A percentile compares a stretch with the other conserved stretches of the same genome.
phyloP scores from a whole-genome alignment of 2,888 invertebrate species.

The Plemyria rubiginata region DNA sequence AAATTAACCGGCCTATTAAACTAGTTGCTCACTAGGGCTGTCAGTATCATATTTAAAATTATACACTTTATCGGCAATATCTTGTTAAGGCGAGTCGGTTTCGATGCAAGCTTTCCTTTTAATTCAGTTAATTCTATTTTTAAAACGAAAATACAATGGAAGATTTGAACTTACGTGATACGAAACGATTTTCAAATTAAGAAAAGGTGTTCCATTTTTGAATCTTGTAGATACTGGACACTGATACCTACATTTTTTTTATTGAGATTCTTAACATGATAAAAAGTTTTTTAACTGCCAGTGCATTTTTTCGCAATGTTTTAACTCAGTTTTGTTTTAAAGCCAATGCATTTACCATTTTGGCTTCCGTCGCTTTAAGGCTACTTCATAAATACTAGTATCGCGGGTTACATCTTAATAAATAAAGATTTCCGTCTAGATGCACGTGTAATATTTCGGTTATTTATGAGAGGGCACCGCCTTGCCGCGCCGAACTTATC shows the following conservation, averaged over 20 bases:
- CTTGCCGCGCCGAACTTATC: slow-evolving; percentile 71
- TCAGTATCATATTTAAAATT: slow-evolving; percentile 43
- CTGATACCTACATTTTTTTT: too few species aligned
- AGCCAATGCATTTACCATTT: slow-evolving; percentile 2
- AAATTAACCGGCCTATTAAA: slow-evolving; percentile 29
- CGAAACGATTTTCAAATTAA: background rate
- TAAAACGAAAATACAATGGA: background rate
- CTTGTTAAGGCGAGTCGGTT: slow-evolving; percentile 39
- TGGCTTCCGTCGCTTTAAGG: slow-evolving; percentile 44
- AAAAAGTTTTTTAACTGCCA: background rate
- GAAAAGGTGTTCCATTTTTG: too few species aligned
- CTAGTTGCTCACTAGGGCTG: slow-evolving; percentile 40
- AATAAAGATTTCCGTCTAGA: slow-evolving; percentile 73
- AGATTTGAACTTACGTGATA: background rate
- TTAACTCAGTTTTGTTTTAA: background rate
- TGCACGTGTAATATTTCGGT: slow-evolving; percentile 69
- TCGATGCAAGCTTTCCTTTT: background rate
- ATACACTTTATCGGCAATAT: slow-evolving; percentile 65
- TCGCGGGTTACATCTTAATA: slow-evolving; percentile 74
- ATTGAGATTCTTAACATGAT: background rate
- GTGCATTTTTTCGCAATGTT: background rate
- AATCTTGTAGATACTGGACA: too few species aligned
- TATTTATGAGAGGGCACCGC: slow-evolving; percentile 65
- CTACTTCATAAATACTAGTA: slow-evolving; percentile 71
- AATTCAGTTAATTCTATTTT: background rate